A percentile compares a stretch with the other conserved stretches of the same genome.
These are phyloP conservation scores for Lucinisca nassula DNA, from an alignment of 2,888 invertebrate genomes.

Conservation along the genomic window DNA sequence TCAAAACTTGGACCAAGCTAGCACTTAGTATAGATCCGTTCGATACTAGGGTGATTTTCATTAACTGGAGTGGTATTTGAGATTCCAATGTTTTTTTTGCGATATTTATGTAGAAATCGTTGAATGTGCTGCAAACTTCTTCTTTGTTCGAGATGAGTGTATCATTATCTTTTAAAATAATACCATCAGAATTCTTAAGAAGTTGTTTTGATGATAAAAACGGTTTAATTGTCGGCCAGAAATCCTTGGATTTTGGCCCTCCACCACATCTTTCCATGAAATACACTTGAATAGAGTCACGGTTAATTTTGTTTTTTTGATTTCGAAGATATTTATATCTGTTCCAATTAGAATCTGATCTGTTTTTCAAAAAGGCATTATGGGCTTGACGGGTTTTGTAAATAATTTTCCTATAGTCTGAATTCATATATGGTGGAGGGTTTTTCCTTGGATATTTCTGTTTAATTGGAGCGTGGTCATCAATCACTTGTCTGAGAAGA, in stretches of 20 bases:
- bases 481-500: background rate
- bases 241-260: slow-evolving; percentile 17
- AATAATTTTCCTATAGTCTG: background rate
- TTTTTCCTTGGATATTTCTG: background rate
- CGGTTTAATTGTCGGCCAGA: slow-evolving; percentile 7
- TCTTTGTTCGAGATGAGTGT: too few relatives aligned
- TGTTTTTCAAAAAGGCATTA: background rate
- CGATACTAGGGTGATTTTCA: too few relatives aligned
- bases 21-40: too few relatives aligned
- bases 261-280: slow-evolving; percentile 19
- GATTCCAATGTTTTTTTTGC: too few relatives aligned
- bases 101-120: too few relatives aligned
- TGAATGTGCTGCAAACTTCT: too few relatives aligned
- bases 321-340: background rate
- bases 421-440: background rate
- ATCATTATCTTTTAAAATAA: too few relatives aligned
- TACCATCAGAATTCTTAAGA: too few relatives aligned
- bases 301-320: background rate
- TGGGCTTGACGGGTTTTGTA: background rate
- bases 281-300: background rate
- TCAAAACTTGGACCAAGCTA: too few relatives aligned
- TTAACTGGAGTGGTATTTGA: too few relatives aligned
- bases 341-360: background rate
- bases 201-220: too few relatives aligned
- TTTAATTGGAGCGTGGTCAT: slow-evolving; percentile 5